Evolutionary conservation across 92 coral and sea anemone genomes (phyloP).

Genomic region (Epizoanthus ramosus): DNA sequence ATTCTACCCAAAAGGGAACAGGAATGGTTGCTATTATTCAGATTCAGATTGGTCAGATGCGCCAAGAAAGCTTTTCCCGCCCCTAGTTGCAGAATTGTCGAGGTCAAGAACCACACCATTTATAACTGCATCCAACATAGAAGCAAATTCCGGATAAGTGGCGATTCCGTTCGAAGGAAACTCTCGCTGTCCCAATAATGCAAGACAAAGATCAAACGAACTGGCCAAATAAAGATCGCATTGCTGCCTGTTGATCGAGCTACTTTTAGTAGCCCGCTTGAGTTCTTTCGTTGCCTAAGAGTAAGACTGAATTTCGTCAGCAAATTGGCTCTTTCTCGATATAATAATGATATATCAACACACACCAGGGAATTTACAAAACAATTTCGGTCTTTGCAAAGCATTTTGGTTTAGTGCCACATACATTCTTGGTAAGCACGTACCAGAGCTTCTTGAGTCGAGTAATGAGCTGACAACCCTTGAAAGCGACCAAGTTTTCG

Average conservation of each 20-base stretch:
- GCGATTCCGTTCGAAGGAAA: slow-evolving; percentile 11
- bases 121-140: slow-evolving; percentile 22
- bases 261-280: slow-evolving; percentile 33
- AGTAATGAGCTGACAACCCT: neutral
- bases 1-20: too few relatives aligned
- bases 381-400: neutral
- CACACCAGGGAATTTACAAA: slow-evolving; percentile 12
- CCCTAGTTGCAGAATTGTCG: neutral
- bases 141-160: slow-evolving; percentile 2
- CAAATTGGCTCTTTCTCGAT: too few relatives aligned
- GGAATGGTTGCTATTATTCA: too few relatives aligned
- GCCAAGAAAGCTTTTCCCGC: slow-evolving; percentile 39
- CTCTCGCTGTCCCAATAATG: slow-evolving; percentile 45
- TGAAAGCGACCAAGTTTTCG: neutral
- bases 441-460: slow-evolving; percentile 7
- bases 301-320: slow-evolving; percentile 28
- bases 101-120: slow-evolving; percentile 25
- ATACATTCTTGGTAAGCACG: neutral
- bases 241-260: slow-evolving; percentile 44
- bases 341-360: too few relatives aligned
- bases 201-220: slow-evolving; percentile 48
- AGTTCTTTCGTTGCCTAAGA: slow-evolving; percentile 23
- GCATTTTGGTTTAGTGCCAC: neutral
- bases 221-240: slow-evolving; percentile 29
- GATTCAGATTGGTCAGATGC: too few relatives aligned